Base-by-base conservation (phyloP, 1,140 invertebrate species). In the Lysiphlebus fabarum region DNA sequence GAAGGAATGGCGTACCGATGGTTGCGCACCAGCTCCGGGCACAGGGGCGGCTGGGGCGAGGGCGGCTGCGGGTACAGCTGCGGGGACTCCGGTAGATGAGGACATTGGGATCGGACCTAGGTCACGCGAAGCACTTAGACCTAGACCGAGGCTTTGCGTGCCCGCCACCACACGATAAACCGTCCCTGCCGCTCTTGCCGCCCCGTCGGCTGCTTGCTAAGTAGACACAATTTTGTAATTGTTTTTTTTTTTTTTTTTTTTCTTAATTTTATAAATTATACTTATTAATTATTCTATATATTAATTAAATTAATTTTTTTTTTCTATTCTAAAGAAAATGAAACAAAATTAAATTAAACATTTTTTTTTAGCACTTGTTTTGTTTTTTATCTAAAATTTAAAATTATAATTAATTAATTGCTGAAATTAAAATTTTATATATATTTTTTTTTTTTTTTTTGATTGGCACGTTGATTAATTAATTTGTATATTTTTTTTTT, bases 111-210 rank as follows among this genome's bases (percentile, higher is more conserved):
- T 72, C 64, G 78, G 75, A 69, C 82, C 80, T 67, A 84, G 79
- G 69, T 85, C 82, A 72, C 85, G 81, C 49, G 84, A 83, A 69
- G 85, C 82, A 73, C 84, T 85, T 69, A 88, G 79, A 70, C 85
- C 86, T 72, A 87, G 80, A 77, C 85, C 86, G 63, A 87, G 82
- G 74, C 85, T 87, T 81, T 89, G 87, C 56, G 87, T 89, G 66
- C 88, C 88, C 59, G 88, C 86, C 67, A 90, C 85, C 72, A 90
- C 84, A 53, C 88, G 84, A 81, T 88, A 89, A 67, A 89, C 85
- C 67, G 85, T 85, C 69, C 88, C 88, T 48, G 87, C 87, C 68
- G 87, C 86, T 73, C 88, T 82, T 69, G 87, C 88, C 78, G 87
- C 85, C 73, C 85, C 82, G 81, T 89, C 88, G 67, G 88, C 87